A percentile compares a stretch with the other conserved stretches of the same genome.
Conservation (phyloP, 2,113 vertebrate species). For the Austrofundulus limnaeus region DNA sequence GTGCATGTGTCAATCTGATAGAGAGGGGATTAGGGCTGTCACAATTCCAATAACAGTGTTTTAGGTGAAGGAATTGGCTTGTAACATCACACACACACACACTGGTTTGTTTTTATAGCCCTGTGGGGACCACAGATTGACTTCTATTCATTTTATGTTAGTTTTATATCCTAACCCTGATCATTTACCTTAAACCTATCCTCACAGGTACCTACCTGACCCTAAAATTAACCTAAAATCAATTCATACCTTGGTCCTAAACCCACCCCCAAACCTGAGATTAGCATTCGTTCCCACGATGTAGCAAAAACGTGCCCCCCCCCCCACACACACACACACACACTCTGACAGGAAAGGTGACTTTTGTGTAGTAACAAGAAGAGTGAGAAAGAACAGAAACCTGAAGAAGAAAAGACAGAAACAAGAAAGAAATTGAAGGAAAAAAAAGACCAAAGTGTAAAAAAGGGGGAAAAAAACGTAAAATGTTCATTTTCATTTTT, state of each 20-base stretch:
- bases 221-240: too few species aligned
- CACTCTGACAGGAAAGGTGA: conserved; percentile 56
- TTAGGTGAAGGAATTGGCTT: conserved; percentile 26
- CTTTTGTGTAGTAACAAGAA: conserved; percentile 21
- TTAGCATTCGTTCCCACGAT: too few species aligned
- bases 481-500: too few species aligned
- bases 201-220: too few species aligned
- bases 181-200: too few species aligned
- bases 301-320: neutral
- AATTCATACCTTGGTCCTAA: too few species aligned
- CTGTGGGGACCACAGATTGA: too few species aligned
- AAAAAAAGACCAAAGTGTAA: neutral
- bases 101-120: too few species aligned
- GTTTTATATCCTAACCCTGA: too few species aligned
- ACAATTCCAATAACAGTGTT: conserved; percentile 46
- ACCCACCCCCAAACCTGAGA: too few species aligned
- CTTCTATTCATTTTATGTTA: too few species aligned
- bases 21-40: conserved; percentile 42
- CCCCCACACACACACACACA: conserved; percentile 26
- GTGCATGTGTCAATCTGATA: conserved; percentile 1
- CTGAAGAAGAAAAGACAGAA: neutral
- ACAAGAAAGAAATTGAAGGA: neutral
- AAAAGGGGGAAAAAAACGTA: neutral
- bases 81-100: too few species aligned
- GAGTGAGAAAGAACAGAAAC: neutral